These are phyloP conservation scores for Champsocephalus gunnari DNA, from an alignment of 2,797 vertebrate genomes.

Conservation along the genomic window DNA sequence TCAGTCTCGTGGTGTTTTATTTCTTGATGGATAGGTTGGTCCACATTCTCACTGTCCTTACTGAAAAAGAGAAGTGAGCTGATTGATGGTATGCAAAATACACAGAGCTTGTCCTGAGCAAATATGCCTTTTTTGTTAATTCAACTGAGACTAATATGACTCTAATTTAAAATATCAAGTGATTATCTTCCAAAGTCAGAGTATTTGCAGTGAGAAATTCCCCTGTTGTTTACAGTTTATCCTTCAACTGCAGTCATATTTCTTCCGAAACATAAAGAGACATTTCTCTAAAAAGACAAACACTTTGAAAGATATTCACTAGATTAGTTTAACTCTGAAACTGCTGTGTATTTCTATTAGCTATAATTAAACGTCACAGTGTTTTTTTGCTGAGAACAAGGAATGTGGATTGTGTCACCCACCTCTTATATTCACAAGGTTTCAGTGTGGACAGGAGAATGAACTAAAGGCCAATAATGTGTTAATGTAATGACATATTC, in stretches of 20 bases:
- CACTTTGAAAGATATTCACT: not conserved
- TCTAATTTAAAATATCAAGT: not conserved
- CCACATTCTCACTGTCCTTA: not conserved
- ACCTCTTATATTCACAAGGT: not conserved
- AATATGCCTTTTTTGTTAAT: not conserved
- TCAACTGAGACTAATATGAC: not conserved
- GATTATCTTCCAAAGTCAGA: not conserved
- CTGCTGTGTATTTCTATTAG: not conserved
- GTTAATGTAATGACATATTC: not conserved
- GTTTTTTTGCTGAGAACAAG: not conserved
- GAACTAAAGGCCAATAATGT: no score
- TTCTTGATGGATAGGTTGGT: not conserved
- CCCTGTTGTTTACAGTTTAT: not conserved
- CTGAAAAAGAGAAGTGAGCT: not conserved
- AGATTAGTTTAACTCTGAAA: no score
- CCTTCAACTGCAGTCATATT: not conserved
- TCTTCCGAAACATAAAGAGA: not conserved
- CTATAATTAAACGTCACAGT: not conserved
- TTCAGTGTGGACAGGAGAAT: no score
- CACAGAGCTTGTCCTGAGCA: not conserved
- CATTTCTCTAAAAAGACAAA: not conserved
- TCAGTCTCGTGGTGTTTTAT: not conserved
- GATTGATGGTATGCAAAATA: not conserved
- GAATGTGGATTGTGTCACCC: not conserved
- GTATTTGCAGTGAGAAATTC: not conserved